Evolutionary conservation across 2,888 invertebrate species (phyloP), one percentile per base, ranked within the genome.

Genomic region (Mythimna pallens): DNA sequence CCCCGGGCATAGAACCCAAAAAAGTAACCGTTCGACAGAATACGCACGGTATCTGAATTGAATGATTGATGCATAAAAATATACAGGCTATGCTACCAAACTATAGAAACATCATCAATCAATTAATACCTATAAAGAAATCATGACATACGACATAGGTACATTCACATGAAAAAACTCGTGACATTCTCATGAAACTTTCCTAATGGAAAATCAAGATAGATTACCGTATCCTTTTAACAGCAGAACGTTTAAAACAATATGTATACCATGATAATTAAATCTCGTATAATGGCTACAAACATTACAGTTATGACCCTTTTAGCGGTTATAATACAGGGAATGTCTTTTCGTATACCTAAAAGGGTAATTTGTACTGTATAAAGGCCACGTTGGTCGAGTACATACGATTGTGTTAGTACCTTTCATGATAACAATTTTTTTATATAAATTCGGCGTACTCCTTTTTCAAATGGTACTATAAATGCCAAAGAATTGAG

Each of bases 241-340:
- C 34, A 66, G 70, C 57, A 50, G 59, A 80, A 69, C 47, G 64
- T 43, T 73, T 20, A n/a, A 68, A 65, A 63, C 70, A 81, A 77
- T 77, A 63, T 69, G 57, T 25, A 59, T 34, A 36, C 68, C 10
- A 61, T 66, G 17, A 30, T 81, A 71, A 77, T 77, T 77, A 77
- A 81, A 81, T 70, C 22, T 12, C 43, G 65, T 70, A 81, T 71
- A 81, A 81, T 73, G 58, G 70, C 61, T 66, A 40, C 20, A 40
- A 63, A 70, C 66, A 74, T 74, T 65, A 64, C 55, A 55, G 67
- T 70, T 64, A 81, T 62, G 70, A 75, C 74, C 82, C 82, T 81
- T 78, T 67, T 74, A 72, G 52, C 58, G 55, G 20, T 22, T 43
- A 61, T 63, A 73, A 70, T 73, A 73, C 52, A 14, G 50, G 58